Evolutionary conservation across 2,888 invertebrate genomes (phyloP), one percentile per base, ranked within the genome.

Genomic region (Scaeva pyrastri): DNA sequence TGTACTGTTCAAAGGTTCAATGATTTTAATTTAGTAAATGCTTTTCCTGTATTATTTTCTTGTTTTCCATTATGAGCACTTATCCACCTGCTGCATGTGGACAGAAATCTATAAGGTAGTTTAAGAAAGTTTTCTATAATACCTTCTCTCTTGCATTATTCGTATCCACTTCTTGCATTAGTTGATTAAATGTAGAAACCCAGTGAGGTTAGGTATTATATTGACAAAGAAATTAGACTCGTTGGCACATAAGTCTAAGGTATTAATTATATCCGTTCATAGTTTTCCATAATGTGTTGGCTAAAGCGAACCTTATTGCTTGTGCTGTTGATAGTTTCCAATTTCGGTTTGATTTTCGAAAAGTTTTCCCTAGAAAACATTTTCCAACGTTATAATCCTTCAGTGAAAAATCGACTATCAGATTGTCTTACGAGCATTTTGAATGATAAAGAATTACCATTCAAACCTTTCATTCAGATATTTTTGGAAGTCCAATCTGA

Each of bases 1-100:
- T 2, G 19, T 11, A 21, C 50, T 23, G n/a, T n/a, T 50, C 21
- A 50, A 50, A 26, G 52, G 52, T 52, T 52, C n/a, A 52, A 52
- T 52, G 52, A 0, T 52, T 52, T 52, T 52, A 52, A 52, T 52
- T 52, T 52, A 26, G 52, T 52, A 52, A 52, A 52, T 52, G 52
- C 8, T 26, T 23, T 52, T 52, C 52, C 11, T 21, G 19, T 50
- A 23, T 8, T 52, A 11, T 39, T 14, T 3, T 23, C n/a, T 31
- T 5, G 31, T 31, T 7, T 31, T 31, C 2, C 8, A 31, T 5
- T 48, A 5, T 2, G 4, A 43, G 19, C 10, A 7, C 11, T 48
- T 10, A 39, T 31, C 6, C 8, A 31, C 31, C 31, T 31, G 3
- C 1, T 39, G 39, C 19, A 19, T 11, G 1, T 6, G 19, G 10